Evolutionary conservation across 2,113 vertebrate genomes (phyloP).

Genomic region (Leptobrachium ailaonicum): DNA sequence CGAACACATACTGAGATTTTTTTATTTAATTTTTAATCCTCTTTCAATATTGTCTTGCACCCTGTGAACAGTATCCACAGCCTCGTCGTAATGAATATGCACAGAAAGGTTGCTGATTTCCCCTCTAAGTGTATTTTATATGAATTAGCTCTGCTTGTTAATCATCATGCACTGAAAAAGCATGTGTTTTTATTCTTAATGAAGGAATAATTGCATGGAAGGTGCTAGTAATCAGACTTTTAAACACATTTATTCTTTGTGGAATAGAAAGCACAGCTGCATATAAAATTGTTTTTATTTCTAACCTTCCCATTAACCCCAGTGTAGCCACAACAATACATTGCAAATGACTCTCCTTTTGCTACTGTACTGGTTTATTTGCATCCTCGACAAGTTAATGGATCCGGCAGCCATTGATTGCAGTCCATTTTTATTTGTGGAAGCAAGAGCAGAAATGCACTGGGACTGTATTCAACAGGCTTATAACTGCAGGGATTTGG

Average conservation of each 20-base stretch:
- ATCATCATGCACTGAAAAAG: conserved; percentile 31
- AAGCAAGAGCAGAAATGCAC: background rate
- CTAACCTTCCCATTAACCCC: conserved; percentile 41
- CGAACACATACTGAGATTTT: too few species aligned
- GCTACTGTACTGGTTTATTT: background rate
- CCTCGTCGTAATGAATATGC: conserved; percentile 5
- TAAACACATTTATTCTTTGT: conserved; percentile 37
- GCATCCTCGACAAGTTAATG: background rate
- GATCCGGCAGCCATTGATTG: background rate
- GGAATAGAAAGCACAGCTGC: conserved; percentile 42
- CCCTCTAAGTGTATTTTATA: conserved; percentile 39
- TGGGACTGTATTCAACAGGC: background rate
- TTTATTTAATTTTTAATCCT: too few species aligned
- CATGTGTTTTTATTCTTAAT: conserved; percentile 43
- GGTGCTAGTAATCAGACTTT: conserved; percentile 35
- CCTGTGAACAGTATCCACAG: too few species aligned
- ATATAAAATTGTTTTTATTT: conserved; percentile 16
- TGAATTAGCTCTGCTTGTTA: conserved; percentile 43
- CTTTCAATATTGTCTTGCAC: too few species aligned
- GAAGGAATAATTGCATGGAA: conserved; percentile 46
- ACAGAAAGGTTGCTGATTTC: conserved; percentile 20
- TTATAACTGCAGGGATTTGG: background rate
- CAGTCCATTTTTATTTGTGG: background rate
- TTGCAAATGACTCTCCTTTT: background rate
- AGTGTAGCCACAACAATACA: background rate